phyloP scores from a whole-genome alignment of 2,797 vertebrate genomes.

The Diplodus sargus region DNA sequence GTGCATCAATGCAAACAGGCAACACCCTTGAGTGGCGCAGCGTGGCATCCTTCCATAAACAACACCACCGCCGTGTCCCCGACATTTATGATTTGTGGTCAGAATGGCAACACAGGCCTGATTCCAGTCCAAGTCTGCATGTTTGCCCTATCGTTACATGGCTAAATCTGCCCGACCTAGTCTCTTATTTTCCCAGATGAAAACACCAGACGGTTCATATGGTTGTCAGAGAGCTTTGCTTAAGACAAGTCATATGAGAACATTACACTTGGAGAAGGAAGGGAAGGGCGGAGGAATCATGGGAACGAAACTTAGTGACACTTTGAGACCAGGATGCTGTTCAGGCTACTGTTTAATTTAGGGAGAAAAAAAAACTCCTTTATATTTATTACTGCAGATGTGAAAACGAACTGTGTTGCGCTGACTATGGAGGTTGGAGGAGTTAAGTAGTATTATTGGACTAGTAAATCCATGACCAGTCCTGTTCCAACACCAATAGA shows the following conservation, averaged over 20 bases:
- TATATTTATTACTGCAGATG: slow-evolving; percentile 63
- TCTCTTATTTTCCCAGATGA: slow-evolving; percentile 81
- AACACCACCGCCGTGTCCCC: slow-evolving; percentile 78
- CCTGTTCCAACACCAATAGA: slow-evolving; percentile 74
- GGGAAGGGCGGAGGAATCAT: slow-evolving; percentile 64
- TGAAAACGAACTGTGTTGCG: slow-evolving; percentile 50
- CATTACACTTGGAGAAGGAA: slow-evolving; percentile 47
- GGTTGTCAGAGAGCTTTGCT: slow-evolving; percentile 65
- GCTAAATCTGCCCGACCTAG: slow-evolving; percentile 76
- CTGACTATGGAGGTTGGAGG: slow-evolving; percentile 68
- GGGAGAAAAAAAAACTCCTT: slow-evolving; percentile 35
- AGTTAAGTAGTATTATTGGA: slow-evolving; percentile 76
- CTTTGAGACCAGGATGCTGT: slow-evolving; percentile 64
- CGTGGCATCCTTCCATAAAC: slow-evolving; percentile 81
- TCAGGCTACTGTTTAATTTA: slow-evolving; percentile 70
- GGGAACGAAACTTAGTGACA: slow-evolving; percentile 69
- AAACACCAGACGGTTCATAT: slow-evolving; percentile 71
- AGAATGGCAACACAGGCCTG: slow-evolving; percentile 73
- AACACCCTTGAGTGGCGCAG: slow-evolving; percentile 83
- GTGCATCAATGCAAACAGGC: slow-evolving; percentile 83
- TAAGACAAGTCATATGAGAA: slow-evolving; percentile 74
- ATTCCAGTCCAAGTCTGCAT: slow-evolving; percentile 76
- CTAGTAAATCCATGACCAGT: slow-evolving; percentile 80
- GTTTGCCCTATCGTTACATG: slow-evolving; percentile 77
- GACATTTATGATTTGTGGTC: slow-evolving; percentile 83